Evolutionary conservation across 2,113 vertebrate species (phyloP).

Genomic region (Takifugu flavidus): DNA sequence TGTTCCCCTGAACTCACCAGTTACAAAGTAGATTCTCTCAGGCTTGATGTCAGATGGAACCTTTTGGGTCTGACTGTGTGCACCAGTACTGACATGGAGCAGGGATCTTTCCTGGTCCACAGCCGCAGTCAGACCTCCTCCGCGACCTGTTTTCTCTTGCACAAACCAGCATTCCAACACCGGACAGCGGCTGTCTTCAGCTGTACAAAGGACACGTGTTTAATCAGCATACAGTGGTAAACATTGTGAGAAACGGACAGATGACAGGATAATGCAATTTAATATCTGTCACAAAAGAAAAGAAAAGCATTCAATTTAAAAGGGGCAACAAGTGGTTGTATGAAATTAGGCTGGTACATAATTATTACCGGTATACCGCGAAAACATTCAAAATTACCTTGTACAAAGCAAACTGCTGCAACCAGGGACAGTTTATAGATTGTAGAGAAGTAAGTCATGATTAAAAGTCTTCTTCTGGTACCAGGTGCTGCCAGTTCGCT

Average conservation of each 20-base stretch:
- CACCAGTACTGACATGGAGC: constrained; percentile 53
- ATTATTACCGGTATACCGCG: background rate
- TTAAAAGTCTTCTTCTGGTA: background rate
- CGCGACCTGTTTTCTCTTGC: constrained; percentile 60
- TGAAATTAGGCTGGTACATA: too few species aligned
- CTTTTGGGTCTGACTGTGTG: background rate
- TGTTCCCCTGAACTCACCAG: constrained; percentile 48
- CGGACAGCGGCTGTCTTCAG: constrained; percentile 52
- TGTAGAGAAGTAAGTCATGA: constrained; percentile 45
- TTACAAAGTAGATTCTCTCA: constrained; percentile 56
- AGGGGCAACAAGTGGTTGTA: too few species aligned
- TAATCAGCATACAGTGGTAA: too few species aligned
- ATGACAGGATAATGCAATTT: background rate
- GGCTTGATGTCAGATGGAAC: constrained; percentile 50
- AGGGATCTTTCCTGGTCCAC: constrained; percentile 69
- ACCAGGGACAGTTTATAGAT: constrained; percentile 50
- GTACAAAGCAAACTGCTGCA: constrained; percentile 11
- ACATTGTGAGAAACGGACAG: background rate
- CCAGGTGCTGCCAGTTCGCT: fast-evolving
- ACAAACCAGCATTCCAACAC: constrained; percentile 77
- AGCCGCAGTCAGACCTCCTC: constrained; percentile 62
- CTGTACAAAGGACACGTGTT: constrained; percentile 22
- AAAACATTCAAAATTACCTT: constrained; percentile 37
- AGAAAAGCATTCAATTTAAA: background rate
- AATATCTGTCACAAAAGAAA: background rate